Evolutionary conservation across 2,888 invertebrate genomes (phyloP), one percentile per base, ranked within the genome.

Genomic region (Alcis repandata): DNA sequence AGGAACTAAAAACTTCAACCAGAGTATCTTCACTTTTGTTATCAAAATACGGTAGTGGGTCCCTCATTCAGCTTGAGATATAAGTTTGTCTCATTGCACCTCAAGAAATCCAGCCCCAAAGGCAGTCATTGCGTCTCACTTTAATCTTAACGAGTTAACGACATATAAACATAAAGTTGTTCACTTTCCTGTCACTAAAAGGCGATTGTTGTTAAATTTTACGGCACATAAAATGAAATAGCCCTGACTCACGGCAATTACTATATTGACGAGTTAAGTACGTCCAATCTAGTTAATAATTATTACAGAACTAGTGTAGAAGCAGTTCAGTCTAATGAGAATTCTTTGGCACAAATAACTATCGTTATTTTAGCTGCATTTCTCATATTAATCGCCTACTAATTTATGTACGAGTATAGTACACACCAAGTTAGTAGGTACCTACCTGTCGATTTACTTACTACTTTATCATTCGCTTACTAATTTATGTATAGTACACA

Each of bases 161-260:
- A 82, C 87, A 69, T 84, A 88, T 86, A 87, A 86, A 89, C 89
- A 87, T 92, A 91, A 91, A 91, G 82, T 87, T 87, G 88, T 87
- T 87, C 83, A 85, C 83, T 86, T 81, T 79, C 80, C 79, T 82
- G 83, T 88, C 89, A 90, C 88, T 89, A 86, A 90, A 87, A 90
- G 84, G 84, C 84, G 85, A 91, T 91, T 90, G 90, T 91, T 89
- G 90, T 92, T 91, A 92, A 92, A 91, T 89, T 90, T 92, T 85
- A 91, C 88, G 87, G 79, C 69, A 70, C 87, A 87, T 91, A 86
- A 92, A 89, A 83, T 79, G 76, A 81, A 80, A 87, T 80, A 79
- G 81, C 75, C 75, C 77, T 78, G 83, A 84, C 77, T 86, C 85
- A 84, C 72, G 80, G 79, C 88, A 86, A 89, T 88, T 86, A 85